Base-by-base conservation (phyloP, 2,113 vertebrate species). In the Hippolais icterina region DNA sequence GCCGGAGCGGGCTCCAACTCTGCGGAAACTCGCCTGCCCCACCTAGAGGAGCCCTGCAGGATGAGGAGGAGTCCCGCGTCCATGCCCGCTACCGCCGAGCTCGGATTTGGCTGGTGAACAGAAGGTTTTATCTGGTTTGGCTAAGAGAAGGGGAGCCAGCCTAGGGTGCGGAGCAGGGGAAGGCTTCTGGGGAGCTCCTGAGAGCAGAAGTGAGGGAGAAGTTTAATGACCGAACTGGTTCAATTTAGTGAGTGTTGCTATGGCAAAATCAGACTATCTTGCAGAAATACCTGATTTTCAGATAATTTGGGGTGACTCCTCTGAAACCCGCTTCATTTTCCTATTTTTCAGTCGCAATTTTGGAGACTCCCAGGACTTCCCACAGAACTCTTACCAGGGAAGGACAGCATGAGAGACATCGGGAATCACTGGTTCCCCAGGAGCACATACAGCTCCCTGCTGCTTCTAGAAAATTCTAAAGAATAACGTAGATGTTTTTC, bases 1-100 rank as follows among this genome's bases (percentile, higher is more conserved):
- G 46, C 28, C 16, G 17, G 57, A 35, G 29, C 47, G 84, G 71
- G 82, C 83, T 94, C 79, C 49, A 18, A 76, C 35, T 80, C 64
- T 61, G 83, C 19, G 23, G 46, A 94, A 95, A 97, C 97, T 97
- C 97, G 59, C 96, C 95, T 87, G 64, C 97, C 87, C 98, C 98
- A 97, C 74, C 98, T 98, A 98, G 97, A 97, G 98, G 98, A 87
- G 74, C 81, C 31, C 70, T 18, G 84, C n/a, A 33, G 96, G 49
- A 94, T 60, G 68, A 92, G 77, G 86, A 77, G 64, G 79, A 41
- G 66, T 66, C 12, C 47, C 14, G 6, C 42, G 24, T 7, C 82
- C 50, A 18, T 41, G 11, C 35, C 54, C 3, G 21, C 72, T 28
- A 4, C 60, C 2, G 31, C 16, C 2, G 18, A 15, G 6, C 22